phyloP scores from a whole-genome alignment of 2,888 invertebrate genomes.

The Microdon myrmicae region DNA sequence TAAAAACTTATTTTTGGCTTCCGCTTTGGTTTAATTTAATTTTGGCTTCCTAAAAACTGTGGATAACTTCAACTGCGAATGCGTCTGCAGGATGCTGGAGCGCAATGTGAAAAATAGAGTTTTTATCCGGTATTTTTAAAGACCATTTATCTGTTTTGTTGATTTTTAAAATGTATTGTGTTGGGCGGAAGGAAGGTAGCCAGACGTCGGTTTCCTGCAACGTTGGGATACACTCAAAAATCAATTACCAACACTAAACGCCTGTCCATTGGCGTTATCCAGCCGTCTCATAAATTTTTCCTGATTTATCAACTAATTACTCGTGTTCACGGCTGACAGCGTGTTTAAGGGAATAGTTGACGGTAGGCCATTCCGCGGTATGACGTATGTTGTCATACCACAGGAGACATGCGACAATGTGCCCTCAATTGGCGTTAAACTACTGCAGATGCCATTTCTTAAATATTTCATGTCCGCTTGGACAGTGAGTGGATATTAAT shows the following conservation, averaged over 20 bases:
- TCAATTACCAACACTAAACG: constrained; percentile 6
- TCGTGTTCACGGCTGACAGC: constrained; percentile 15
- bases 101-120: neutral
- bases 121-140: constrained; percentile 5
- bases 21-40: constrained; percentile 51
- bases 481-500: constrained; percentile 33
- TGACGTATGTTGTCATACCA: constrained; percentile 27
- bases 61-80: constrained; percentile 34
- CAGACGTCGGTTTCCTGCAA: constrained; percentile 24
- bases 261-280: constrained; percentile 30
- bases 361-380: neutral
- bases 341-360: neutral
- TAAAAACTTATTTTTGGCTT: constrained; percentile 52
- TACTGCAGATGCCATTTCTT: constrained; percentile 14
- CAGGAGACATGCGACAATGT: constrained; percentile 33
- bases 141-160: constrained; percentile 2
- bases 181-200: constrained; percentile 43
- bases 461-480: constrained; percentile 29
- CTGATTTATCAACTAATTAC: constrained; percentile 48
- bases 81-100: constrained; percentile 29
- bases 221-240: neutral
- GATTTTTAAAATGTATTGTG: constrained; percentile 12
- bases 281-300: constrained; percentile 44
- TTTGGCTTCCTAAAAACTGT: constrained; percentile 49
- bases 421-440: constrained; percentile 37